These are phyloP conservation scores for Willowsia nigromaculata DNA, from an alignment of 2,888 invertebrate genomes.

Conservation along the genomic window DNA sequence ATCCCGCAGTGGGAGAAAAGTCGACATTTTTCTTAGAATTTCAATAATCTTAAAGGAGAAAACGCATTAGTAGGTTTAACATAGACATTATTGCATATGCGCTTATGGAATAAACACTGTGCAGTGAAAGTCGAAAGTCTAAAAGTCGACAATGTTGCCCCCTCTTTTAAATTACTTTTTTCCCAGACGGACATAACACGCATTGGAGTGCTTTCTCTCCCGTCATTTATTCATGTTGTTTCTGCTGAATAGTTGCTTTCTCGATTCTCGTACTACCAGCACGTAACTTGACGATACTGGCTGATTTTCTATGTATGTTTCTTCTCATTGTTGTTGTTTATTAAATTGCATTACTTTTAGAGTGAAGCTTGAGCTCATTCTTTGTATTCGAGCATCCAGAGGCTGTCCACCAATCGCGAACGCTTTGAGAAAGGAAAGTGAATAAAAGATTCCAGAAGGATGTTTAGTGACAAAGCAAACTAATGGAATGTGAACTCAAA, in stretches of 20 bases:
- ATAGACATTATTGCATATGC: not conserved
- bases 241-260: not conserved
- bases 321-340: not conserved
- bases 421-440: not conserved
- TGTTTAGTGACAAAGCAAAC: not conserved
- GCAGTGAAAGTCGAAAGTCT: not conserved
- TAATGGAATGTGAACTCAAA: not conserved
- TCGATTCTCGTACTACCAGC: not conserved
- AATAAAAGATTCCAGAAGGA: not conserved
- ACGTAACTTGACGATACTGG: not conserved
- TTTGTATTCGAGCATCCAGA: not conserved
- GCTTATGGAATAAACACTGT: too few species aligned
- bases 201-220: not conserved
- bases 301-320: too few species aligned
- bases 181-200: not conserved
- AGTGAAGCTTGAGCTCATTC: not conserved
- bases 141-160: not conserved
- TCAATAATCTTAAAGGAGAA: not conserved
- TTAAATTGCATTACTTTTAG: not conserved
- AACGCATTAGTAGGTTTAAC: not conserved
- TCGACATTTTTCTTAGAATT: not conserved
- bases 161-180: constrained; percentile 18
- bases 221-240: not conserved
- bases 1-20: not conserved
- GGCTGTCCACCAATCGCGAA: not conserved